Evolutionary conservation across 1,140 invertebrate species (phyloP).

Genomic region (Heliconius hermathena): DNA sequence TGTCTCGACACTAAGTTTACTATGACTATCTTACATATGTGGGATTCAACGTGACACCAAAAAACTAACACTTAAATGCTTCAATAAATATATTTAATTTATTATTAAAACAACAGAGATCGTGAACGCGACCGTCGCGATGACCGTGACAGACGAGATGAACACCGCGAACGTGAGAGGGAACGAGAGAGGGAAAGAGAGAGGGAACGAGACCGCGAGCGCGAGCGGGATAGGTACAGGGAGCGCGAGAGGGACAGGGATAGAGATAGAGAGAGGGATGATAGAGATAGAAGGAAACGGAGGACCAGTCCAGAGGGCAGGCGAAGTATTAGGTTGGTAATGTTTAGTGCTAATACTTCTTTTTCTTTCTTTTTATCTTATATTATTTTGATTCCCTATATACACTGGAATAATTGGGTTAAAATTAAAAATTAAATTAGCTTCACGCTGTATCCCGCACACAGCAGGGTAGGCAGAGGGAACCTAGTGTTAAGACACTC

Average conservation of each 20-base stretch:
- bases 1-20: no score
- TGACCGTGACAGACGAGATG: conserved; percentile 55
- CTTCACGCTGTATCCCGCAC: no score
- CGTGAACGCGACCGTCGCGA: conserved; percentile 56
- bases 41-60: no score
- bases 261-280: conserved; percentile 56
- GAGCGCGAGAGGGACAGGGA: conserved; percentile 60
- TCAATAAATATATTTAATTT: no score
- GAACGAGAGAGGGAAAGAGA: conserved; percentile 53
- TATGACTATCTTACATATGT: no score
- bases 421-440: no score
- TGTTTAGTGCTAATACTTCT: background rate
- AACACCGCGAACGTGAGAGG: conserved; percentile 2
- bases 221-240: conserved; percentile 56
- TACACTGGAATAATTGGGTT: no score
- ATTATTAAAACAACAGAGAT: conserved; percentile 43
- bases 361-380: no score
- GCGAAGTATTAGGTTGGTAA: conserved; percentile 65
- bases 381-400: background rate
- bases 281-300: conserved; percentile 76
- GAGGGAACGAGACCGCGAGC: conserved; percentile 52
- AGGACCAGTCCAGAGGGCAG: conserved; percentile 69
- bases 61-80: no score
- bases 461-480: no score
- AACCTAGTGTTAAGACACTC: no score